These are phyloP conservation scores for Diorhabda elongata DNA, from an alignment of 1,140 invertebrate genomes.

Conservation along the genomic window DNA sequence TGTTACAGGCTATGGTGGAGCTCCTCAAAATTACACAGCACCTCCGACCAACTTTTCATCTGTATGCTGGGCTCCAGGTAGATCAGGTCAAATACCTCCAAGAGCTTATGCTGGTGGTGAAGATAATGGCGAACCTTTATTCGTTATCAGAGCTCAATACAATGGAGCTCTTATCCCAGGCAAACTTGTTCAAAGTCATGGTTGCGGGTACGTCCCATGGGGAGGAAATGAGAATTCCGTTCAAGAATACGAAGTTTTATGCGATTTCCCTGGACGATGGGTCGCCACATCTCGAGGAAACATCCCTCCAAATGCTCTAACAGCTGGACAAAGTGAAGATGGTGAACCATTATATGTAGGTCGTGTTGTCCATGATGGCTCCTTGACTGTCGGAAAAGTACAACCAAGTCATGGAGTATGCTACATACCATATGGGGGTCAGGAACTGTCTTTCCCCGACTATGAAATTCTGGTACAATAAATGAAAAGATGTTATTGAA, in stretches of 20 bases:
- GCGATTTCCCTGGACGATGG: slow-evolving; percentile 43
- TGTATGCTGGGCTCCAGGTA: slow-evolving; percentile 62
- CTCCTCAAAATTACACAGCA: slow-evolving; percentile 27
- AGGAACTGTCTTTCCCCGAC: slow-evolving; percentile 66
- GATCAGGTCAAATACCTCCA: slow-evolving; percentile 63
- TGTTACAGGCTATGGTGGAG: neutral
- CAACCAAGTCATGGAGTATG: slow-evolving; percentile 65
- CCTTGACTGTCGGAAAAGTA: slow-evolving; percentile 67
- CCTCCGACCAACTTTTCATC: slow-evolving; percentile 15
- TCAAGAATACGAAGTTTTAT: slow-evolving; percentile 65
- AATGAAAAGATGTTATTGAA: slow-evolving; percentile 13
- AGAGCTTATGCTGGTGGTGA: slow-evolving; percentile 69
- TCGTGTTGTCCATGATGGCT: slow-evolving; percentile 62
- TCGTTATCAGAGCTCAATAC: slow-evolving; percentile 57
- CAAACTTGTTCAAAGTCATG: slow-evolving; percentile 68
- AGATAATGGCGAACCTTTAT: slow-evolving; percentile 68
- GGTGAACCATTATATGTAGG: slow-evolving; percentile 71
- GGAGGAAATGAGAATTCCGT: slow-evolving; percentile 73
- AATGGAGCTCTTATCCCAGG: slow-evolving; percentile 73
- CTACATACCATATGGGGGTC: slow-evolving; percentile 69
- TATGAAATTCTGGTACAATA: slow-evolving; percentile 66
- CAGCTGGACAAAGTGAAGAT: slow-evolving; percentile 67
- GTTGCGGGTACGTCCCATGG: slow-evolving; percentile 72
- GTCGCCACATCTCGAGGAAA: slow-evolving; percentile 51
- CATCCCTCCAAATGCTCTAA: slow-evolving; percentile 67